Conservation (phyloP, 2,797 vertebrate species). For the Eremophila alpestris region DNA sequence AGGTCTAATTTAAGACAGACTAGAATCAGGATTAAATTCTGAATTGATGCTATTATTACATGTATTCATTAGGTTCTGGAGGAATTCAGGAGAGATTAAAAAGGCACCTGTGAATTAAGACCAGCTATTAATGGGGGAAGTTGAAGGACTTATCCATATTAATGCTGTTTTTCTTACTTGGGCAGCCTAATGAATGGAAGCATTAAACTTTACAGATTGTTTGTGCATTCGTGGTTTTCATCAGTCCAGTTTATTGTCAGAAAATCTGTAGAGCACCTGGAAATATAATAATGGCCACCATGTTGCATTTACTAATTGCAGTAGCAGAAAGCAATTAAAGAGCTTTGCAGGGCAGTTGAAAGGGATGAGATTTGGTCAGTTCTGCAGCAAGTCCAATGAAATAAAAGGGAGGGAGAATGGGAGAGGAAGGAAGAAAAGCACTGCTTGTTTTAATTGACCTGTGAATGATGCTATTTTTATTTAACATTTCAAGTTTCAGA, state of each 20-base stretch:
- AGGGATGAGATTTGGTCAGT: background rate
- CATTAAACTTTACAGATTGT: constrained; percentile 28
- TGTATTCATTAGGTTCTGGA: constrained; percentile 64
- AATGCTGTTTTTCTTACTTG: constrained; percentile 29
- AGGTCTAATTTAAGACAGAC: constrained; percentile 62
- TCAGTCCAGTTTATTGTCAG: constrained; percentile 25
- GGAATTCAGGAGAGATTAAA: constrained; percentile 55
- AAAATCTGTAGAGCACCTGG: constrained; percentile 40
- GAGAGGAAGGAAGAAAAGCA: background rate
- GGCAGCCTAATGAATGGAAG: background rate
- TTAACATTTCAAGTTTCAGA: background rate
- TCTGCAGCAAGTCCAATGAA: background rate
- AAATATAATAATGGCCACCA: constrained; percentile 26
- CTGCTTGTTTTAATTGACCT: background rate
- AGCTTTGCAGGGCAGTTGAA: background rate
- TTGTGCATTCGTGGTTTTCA: constrained; percentile 34
- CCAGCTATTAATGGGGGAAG: constrained; percentile 23
- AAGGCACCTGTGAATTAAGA: constrained; percentile 60
- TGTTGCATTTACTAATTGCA: constrained; percentile 22
- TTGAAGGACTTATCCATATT: constrained; percentile 31
- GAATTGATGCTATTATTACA: constrained; percentile 60
- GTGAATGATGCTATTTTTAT: background rate
- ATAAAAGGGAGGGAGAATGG: background rate
- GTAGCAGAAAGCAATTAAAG: constrained; percentile 26
- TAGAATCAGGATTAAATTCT: constrained; percentile 67